Conservation (phyloP, 2,888 invertebrate genomes). For the Diplolepis rosae region DNA sequence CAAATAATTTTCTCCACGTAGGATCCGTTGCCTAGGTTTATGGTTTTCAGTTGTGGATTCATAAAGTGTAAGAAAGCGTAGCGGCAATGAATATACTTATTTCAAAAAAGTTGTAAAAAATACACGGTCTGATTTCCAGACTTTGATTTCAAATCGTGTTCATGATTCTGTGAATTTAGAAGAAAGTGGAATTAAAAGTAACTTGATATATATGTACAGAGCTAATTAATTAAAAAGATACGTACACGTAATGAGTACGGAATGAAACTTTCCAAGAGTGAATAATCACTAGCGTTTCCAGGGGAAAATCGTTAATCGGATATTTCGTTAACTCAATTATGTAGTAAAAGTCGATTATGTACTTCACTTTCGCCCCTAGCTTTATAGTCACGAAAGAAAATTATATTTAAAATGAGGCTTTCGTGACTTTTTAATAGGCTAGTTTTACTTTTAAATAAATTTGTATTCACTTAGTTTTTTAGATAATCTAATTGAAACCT, state of each 20-base stretch:
- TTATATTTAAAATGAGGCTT: neutral
- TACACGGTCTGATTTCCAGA: neutral
- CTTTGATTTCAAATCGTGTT: constrained; percentile 12
- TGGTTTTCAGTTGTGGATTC: constrained; percentile 26
- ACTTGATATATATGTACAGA: neutral
- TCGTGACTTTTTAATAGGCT: too few relatives aligned
- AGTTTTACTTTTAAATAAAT: neutral
- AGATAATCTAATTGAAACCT: too few relatives aligned
- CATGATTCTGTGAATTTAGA: neutral
- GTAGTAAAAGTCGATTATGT: constrained; percentile 21
- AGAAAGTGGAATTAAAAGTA: constrained; percentile 5
- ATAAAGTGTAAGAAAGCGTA: constrained; percentile 48
- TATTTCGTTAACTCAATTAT: constrained; percentile 14
- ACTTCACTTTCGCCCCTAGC: neutral
- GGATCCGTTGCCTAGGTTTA: neutral
- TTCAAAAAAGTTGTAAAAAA: neutral
- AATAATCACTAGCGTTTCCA: constrained; percentile 14
- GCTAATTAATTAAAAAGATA: constrained; percentile 28
- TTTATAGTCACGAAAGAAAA: neutral
- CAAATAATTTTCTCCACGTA: too few relatives aligned
- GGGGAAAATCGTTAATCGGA: constrained; percentile 19
- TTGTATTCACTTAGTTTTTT: too few relatives aligned
- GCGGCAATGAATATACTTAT: constrained; percentile 20
- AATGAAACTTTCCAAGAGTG: constrained; percentile 28
- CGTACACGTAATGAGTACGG: neutral